These are phyloP conservation scores for Acleris literana DNA, from an alignment of 2,888 invertebrate genomes.

Conservation along the genomic window DNA sequence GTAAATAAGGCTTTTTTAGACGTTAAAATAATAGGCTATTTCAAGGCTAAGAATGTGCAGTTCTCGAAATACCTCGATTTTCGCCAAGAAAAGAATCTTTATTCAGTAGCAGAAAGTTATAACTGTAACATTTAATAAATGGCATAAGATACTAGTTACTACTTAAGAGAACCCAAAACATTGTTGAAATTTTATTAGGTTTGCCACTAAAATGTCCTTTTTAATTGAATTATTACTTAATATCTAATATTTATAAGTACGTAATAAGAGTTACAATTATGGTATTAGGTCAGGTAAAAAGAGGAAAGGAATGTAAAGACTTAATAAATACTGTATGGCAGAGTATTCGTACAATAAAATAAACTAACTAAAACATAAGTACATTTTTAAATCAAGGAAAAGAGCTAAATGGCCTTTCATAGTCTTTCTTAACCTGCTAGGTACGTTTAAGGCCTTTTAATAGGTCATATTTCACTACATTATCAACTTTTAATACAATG, in stretches of 20 bases:
- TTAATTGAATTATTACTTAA: conserved; percentile 18
- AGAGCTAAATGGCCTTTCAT: conserved; percentile 47
- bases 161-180: too few species aligned
- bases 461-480: too few species aligned
- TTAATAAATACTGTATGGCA: conserved; percentile 81
- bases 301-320: conserved; percentile 71
- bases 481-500: too few species aligned
- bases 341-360: conserved; percentile 61
- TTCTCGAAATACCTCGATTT: too few species aligned
- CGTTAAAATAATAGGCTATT: too few species aligned
- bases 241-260: conserved; percentile 40
- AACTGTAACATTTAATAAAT: too few species aligned
- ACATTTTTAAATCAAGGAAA: conserved; percentile 54
- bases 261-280: conserved; percentile 58
- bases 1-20: neutral
- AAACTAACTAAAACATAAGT: conserved; percentile 47
- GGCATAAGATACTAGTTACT: too few species aligned
- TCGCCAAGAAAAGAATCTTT: too few species aligned
- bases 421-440: conserved; percentile 12
- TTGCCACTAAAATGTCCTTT: conserved; percentile 16
- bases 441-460: neutral
- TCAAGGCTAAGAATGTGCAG: too few species aligned
- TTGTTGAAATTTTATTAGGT: neutral
- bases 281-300: conserved; percentile 76
- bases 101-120: too few species aligned